Evolutionary conservation across 2,888 invertebrate genomes (phyloP).

Genomic region (Apotomis turbidana): DNA sequence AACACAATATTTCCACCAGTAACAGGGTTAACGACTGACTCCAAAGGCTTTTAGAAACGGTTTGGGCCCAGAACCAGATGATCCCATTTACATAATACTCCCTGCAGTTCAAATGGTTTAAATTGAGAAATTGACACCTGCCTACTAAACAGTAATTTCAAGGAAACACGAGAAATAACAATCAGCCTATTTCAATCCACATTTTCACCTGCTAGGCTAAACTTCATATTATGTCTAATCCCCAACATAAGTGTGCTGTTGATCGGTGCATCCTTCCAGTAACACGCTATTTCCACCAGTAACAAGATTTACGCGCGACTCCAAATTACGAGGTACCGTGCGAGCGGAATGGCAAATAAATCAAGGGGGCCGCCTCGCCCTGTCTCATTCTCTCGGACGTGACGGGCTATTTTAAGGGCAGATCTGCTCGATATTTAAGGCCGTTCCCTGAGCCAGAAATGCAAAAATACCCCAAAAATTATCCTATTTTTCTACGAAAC

Average conservation of each 20-base stretch:
- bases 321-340: constrained; percentile 64
- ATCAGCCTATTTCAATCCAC: too few relatives aligned
- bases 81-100: too few relatives aligned
- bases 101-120: too few relatives aligned
- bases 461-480: too few relatives aligned
- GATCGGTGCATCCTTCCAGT: constrained; percentile 43
- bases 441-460: too few relatives aligned
- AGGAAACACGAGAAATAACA: too few relatives aligned
- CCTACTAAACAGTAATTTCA: too few relatives aligned
- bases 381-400: constrained; percentile 62
- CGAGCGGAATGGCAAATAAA: constrained; percentile 64
- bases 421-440: constrained; percentile 42
- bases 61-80: too few relatives aligned
- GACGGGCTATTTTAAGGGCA: constrained; percentile 50
- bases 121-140: too few relatives aligned
- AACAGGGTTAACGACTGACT: constrained; percentile 66
- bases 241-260: constrained; percentile 13
- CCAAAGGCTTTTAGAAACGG: constrained; percentile 50
- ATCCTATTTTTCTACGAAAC: too few relatives aligned
- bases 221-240: constrained; percentile 17
- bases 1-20: constrained; percentile 44
- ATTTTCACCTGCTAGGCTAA: background rate
- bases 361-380: constrained; percentile 56
- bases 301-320: constrained; percentile 67
- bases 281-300: constrained; percentile 44